Base-by-base conservation (phyloP, 2,113 vertebrate species). In the Cercopithecus mona region DNA sequence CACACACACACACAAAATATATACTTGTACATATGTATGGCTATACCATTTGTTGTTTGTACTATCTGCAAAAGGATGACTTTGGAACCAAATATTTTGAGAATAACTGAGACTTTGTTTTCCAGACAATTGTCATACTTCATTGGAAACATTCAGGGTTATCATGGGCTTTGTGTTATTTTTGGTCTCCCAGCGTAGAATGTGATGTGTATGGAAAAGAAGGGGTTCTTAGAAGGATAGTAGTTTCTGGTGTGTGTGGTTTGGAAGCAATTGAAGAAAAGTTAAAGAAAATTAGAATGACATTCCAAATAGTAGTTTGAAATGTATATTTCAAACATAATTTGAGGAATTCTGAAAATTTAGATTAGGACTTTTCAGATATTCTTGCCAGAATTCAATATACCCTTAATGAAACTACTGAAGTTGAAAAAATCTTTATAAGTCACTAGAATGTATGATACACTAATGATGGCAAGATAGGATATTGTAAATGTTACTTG, bases 261-360 rank as follows among this genome's bases (percentile, higher is more conserved):
- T 97, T 83, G 48, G 35, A 89, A 89, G 66, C 22, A 86, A 22
- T 52, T 92, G 59, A 84, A 96, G 80, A 76, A 27, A 78, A 13
- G 50, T 78, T 73, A 57, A 90, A 78, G 45, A 57, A 95, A 88
- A 90, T 76, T 68, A 86, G 10, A 61, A 66, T 66, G 76, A 64
- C 9, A 38, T 81, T 96, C 89, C 38, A 83, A 57, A 25, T 75
- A 16, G 20, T 88, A 81, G 38, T 27, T 94, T 92, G 52, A 55
- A 55, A 20, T 55, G 18, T 55, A 20, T 55, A 20, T 55, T 55
- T 55, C 52, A 55, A 20, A 55, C 18, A 55, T 7, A 55, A 78
- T 61, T 61, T 27, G 52, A 94, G 85, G 57, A 72, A 40, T 72
- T 82, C 9, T 80, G 35, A 76, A 86, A 64, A 72, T 73, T 75